Evolutionary conservation across 2,888 invertebrate genomes (phyloP), one percentile per base, ranked within the genome.

Genomic region (Pristionchus arcanus): DNA sequence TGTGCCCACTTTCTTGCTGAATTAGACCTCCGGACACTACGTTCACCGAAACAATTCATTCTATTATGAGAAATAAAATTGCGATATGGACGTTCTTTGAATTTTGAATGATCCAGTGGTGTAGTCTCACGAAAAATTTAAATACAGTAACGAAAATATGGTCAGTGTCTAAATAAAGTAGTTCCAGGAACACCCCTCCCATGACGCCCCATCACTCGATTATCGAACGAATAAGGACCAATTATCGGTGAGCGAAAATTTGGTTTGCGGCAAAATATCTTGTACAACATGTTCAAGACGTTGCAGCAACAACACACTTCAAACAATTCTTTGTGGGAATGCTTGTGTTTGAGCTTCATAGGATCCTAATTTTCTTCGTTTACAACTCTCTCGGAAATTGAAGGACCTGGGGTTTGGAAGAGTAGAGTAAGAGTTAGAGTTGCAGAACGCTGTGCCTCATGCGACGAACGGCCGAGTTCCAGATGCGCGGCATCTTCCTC

Each of bases 401-500:
- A n/a, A n/a, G n/a, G n/a, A n/a, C n/a, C n/a, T n/a, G n/a, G n/a
- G n/a, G n/a, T n/a, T n/a, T n/a, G n/a, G n/a, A n/a, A n/a, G n/a
- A n/a, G n/a, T n/a, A 55, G 15, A 15, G 3, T 21, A 55, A n/a
- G 2, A 3, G 3, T 3, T 2, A 71, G 0, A 19, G 1, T 81
- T 81, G 28, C 81, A 81, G 81, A 28, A 49, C 49, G 13, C 81
- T 81, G 11, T 53, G 42, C 42, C 2, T 81, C 81, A 53, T 81
- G 81, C 81, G 81, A n/a, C 81, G 81, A 0, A 81, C 81, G 49
- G 49, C 42, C 28, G 81, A 81, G 28, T 53, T 81, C 11, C 81
- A 81, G 19, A 25, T 81, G 81, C 81, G 81, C 53, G 81, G 81
- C 53, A 81, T 81, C 81, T 81, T 42, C 28, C 42, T 81, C 28